Evolutionary conservation across 1,140 invertebrate genomes (phyloP).

Genomic region (Calliphora vicina): DNA sequence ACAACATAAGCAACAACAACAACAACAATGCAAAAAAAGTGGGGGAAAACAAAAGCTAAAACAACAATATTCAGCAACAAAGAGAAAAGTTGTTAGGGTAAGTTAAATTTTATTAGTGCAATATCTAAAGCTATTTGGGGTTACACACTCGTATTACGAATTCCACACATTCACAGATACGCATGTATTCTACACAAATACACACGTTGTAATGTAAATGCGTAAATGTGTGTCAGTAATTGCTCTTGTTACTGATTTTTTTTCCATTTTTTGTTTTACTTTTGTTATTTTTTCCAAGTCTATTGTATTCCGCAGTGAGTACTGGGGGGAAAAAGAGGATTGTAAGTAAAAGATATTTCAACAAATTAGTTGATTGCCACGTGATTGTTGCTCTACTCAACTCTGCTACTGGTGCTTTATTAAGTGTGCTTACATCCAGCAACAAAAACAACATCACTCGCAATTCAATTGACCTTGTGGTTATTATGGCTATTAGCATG

Average conservation of each 20-base stretch:
- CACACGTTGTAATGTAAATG: not conserved
- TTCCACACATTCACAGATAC: not conserved
- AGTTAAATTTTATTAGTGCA: not conserved
- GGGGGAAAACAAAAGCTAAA: not conserved
- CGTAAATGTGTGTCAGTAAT: not conserved
- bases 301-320: not conserved
- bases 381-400: conserved; percentile 8
- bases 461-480: conserved; percentile 28
- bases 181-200: not conserved
- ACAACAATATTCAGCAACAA: not conserved
- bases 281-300: not conserved
- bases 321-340: too few relatives aligned
- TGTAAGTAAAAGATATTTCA: not conserved
- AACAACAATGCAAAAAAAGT: not conserved
- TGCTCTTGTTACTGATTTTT: not conserved
- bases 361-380: conserved; percentile 4
- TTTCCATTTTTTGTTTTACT: not conserved
- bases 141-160: not conserved
- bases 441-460: not conserved
- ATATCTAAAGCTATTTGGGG: not conserved
- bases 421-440: not conserved
- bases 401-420: not conserved
- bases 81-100: not conserved
- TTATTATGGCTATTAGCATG: conserved; percentile 21
- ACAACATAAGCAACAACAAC: not conserved